Evolutionary conservation across 2,888 invertebrate species (phyloP).

Genomic region (Oscheius sp.): DNA sequence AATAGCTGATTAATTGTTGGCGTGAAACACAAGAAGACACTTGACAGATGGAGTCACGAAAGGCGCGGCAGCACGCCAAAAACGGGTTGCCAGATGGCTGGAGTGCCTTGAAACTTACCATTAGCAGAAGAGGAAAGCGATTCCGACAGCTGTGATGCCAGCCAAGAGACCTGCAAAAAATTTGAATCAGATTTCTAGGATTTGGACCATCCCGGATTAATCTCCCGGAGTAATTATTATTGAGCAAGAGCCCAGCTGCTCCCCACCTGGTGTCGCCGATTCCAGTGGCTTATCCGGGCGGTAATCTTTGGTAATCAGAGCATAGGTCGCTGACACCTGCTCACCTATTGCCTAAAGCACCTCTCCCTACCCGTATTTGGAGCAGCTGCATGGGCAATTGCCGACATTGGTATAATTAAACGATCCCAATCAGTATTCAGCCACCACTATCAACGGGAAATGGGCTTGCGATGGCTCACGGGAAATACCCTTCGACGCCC

Average conservation of each 20-base stretch:
- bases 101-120: slow-evolving; percentile 1
- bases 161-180: background rate
- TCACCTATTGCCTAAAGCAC: background rate
- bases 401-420: slow-evolving; percentile 29
- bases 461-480: slow-evolving; percentile 15
- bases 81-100: slow-evolving; percentile 4
- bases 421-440: slow-evolving; percentile 35
- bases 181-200: background rate
- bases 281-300: slow-evolving; percentile 27
- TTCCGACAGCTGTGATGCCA: background rate
- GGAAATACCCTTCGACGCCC: slow-evolving; percentile 10
- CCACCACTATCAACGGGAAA: slow-evolving; percentile 28
- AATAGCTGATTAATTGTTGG: slow-evolving; percentile 32
- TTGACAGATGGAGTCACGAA: slow-evolving; percentile 29
- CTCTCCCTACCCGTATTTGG: background rate
- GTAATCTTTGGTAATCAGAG: slow-evolving; percentile 32
- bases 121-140: slow-evolving; percentile 17
- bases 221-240: slow-evolving; percentile 17
- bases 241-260: slow-evolving; percentile 5
- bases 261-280: slow-evolving; percentile 15
- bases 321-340: slow-evolving; percentile 24
- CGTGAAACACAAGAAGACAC: slow-evolving; percentile 29
- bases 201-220: too few relatives aligned
- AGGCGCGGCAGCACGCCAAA: slow-evolving; percentile 7
- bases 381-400: slow-evolving; percentile 14